Evolutionary conservation across 2,888 invertebrate species (phyloP).

Genomic region (Scaeva pyrastri): DNA sequence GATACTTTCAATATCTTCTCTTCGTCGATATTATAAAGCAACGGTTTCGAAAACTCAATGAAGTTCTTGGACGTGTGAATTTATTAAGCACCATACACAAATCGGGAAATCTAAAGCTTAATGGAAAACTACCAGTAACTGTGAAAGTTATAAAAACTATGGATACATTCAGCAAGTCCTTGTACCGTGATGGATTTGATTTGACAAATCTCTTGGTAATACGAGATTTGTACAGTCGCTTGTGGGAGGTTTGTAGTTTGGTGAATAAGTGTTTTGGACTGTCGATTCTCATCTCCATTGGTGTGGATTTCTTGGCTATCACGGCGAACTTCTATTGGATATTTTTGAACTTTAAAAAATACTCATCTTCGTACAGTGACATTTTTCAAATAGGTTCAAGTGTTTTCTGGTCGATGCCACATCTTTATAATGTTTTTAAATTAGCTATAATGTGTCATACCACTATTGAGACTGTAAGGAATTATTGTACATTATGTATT

Average conservation of each 20-base stretch:
- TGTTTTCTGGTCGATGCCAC: constrained; percentile 80
- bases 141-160: constrained; percentile 23
- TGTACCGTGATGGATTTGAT: constrained; percentile 67
- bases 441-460: constrained; percentile 81
- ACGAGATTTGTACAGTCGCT: constrained; percentile 80
- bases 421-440: constrained; percentile 80
- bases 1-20: constrained; percentile 81
- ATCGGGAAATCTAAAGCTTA: constrained; percentile 25
- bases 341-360: constrained; percentile 80
- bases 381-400: constrained; percentile 79
- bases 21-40: constrained; percentile 78
- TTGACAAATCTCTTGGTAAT: constrained; percentile 78
- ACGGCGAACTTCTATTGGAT: constrained; percentile 83
- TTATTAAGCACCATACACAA: constrained; percentile 32
- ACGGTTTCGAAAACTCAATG: constrained; percentile 79
- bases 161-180: constrained; percentile 19
- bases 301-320: constrained; percentile 82
- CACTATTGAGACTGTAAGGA: constrained; percentile 81
- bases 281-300: constrained; percentile 81
- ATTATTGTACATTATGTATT: background rate
- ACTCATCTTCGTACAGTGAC: constrained; percentile 77
- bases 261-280: constrained; percentile 81
- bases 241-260: constrained; percentile 80
- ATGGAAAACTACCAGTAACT: background rate
- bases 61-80: constrained; percentile 77